Evolutionary conservation across 2,888 invertebrate species (phyloP).

Genomic region (Lasioglossum lativentre): DNA sequence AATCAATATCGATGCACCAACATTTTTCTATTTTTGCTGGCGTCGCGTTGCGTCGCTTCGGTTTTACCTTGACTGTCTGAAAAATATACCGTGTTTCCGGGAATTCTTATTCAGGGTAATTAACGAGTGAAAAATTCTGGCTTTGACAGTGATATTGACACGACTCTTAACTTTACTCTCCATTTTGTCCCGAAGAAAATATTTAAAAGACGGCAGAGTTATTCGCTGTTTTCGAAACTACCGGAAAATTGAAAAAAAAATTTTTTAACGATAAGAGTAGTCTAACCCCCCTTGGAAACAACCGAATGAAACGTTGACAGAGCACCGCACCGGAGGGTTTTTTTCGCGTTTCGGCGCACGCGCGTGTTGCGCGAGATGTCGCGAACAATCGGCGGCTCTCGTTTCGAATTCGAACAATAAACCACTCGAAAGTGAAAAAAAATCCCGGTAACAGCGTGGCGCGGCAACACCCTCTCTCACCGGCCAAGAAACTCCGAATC

Average conservation of each 20-base stretch:
- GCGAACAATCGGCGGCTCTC: neutral
- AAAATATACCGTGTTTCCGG: neutral
- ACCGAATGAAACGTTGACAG: neutral
- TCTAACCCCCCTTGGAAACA: neutral
- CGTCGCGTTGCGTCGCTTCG: neutral
- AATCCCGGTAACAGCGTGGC: neutral
- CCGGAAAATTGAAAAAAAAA: neutral
- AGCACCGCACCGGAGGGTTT: neutral
- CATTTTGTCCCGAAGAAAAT: neutral
- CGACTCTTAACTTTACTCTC: too few relatives aligned
- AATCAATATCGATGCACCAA: neutral
- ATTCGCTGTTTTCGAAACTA: too few relatives aligned
- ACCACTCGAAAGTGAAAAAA: constrained; percentile 33
- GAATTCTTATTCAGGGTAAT: neutral
- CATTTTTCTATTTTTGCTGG: neutral
- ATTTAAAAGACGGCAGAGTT: neutral
- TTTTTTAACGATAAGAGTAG: neutral
- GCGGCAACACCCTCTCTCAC: neutral
- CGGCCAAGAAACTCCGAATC: constrained; percentile 40
- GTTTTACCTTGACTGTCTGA: neutral
- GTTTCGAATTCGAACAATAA: constrained; percentile 18
- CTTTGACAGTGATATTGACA: too few relatives aligned
- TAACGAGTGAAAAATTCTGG: too few relatives aligned
- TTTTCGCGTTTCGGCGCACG: neutral
- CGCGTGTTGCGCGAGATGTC: neutral